Evolutionary conservation across 2,113 vertebrate genomes (phyloP), one percentile per base, ranked within the genome.

Genomic region (Atractosteus spatula): DNA sequence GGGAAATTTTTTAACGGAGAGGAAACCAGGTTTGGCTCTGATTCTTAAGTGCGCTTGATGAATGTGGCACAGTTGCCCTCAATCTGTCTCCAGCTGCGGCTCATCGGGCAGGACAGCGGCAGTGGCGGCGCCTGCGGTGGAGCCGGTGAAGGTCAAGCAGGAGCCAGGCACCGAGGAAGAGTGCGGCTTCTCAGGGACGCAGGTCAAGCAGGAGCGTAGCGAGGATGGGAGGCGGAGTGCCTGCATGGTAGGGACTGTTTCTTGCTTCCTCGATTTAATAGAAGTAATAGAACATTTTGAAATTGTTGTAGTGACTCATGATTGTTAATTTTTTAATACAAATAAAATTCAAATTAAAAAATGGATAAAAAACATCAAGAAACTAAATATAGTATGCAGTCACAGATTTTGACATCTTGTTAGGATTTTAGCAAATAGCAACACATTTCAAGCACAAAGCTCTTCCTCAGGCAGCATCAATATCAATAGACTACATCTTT

Each of bases 121-220:
- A 68, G 87, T 73, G 1, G 91, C 73, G 87, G 82, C 81, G 88
- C 94, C 82, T 83, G 86, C 84, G 45, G 88, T 80, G 86, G 97
- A 98, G 70, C 93, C 92, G 74, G 92, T 98, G 71, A 96, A 90
- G 84, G 95, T 99, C 77, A 99, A 98, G 71, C 96, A 97, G 78
- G 97, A 99, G 76, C 97, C 97, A 7, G 95, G 95, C 16, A 93
- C 87, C 55, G 96, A 98, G 55, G 96, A 97, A 64, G 92, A 94
- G 61, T 96, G 94, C 78, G 91, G 88, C 69, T 97, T 94, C 84
- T 90, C 93, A 63, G 93, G 92, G 81, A 66, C 93, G 75, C 90
- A 91, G 62, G 71, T 92, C 59, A 99, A 99, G 78, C 92, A 93
- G 11, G 97, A 98, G 7, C 93, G 91, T 68, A 80, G 90, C 16